Conservation (phyloP, 2,888 invertebrate genomes). For the Cyclophora albipunctata region DNA sequence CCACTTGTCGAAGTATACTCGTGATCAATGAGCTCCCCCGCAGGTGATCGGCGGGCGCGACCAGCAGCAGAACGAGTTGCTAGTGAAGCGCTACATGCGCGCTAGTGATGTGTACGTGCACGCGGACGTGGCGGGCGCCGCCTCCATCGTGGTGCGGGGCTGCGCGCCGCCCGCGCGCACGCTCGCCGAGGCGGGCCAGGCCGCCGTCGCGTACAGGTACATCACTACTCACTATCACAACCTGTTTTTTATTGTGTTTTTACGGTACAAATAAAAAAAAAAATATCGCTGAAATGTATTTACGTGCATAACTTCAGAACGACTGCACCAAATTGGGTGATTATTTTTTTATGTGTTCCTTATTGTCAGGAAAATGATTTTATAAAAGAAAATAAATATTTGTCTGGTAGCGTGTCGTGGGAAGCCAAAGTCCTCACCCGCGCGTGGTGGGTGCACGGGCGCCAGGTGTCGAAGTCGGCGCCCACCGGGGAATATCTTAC, state of each 20-base stretch:
- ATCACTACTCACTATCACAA: background rate
- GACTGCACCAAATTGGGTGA: too few species aligned
- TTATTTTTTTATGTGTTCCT: too few species aligned
- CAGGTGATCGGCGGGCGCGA: slow-evolving; percentile 95
- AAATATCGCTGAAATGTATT: too few species aligned
- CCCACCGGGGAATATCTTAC: slow-evolving; percentile 98
- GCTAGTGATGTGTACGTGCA: slow-evolving; percentile 95
- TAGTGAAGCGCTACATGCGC: slow-evolving; percentile 95
- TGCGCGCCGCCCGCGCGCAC: slow-evolving; percentile 90
- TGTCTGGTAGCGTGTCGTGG: slow-evolving; percentile 91
- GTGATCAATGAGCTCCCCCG: too few species aligned
- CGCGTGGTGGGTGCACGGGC: slow-evolving; percentile 97
- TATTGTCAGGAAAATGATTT: too few species aligned
- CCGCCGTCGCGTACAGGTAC: slow-evolving; percentile 93
- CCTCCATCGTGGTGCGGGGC: slow-evolving; percentile 89
- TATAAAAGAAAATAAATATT: too few species aligned
- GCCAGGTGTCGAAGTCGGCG: slow-evolving; percentile 98
- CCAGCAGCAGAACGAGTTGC: slow-evolving; percentile 97
- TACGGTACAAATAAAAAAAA: too few species aligned
- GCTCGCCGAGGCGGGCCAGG: slow-evolving; percentile 95
- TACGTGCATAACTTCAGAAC: too few species aligned
- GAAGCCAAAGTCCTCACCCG: slow-evolving; percentile 96
- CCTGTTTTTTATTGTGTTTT: too few species aligned
- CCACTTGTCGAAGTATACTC: too few species aligned
- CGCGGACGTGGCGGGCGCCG: slow-evolving; percentile 95